Conservation (phyloP, 64 coral and sea anemone genomes). For the Astreopora myriophthalma region DNA sequence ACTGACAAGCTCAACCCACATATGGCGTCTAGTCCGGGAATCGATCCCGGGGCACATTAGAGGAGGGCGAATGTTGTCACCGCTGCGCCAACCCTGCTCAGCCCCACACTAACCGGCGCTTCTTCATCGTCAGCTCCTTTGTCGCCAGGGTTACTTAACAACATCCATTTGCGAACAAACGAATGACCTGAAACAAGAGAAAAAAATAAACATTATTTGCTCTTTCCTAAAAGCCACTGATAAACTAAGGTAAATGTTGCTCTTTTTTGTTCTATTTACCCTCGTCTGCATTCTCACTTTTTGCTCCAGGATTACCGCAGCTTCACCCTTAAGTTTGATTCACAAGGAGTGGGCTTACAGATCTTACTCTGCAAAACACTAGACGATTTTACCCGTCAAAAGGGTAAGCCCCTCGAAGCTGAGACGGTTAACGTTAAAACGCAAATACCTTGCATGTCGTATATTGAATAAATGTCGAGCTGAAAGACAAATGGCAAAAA, state of each 20-base stretch:
- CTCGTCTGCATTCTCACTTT: neutral
- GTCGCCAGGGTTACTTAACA: slow-evolving; percentile 24
- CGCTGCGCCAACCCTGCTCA: too few species aligned
- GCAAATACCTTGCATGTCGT: slow-evolving; percentile 81
- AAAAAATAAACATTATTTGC: neutral
- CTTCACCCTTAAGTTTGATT: neutral
- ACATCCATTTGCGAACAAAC: slow-evolving; percentile 69
- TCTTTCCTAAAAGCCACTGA: too few species aligned
- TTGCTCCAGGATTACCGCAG: neutral
- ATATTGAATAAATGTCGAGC: slow-evolving; percentile 85
- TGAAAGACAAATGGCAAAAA: neutral
- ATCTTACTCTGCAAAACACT: too few species aligned
- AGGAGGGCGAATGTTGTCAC: too few species aligned
- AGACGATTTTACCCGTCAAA: too few species aligned
- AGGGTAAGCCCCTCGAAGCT: neutral
- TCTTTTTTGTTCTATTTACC: neutral
- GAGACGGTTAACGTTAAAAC: neutral
- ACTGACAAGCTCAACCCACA: neutral
- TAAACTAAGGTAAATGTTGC: too few species aligned
- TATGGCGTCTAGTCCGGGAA: too few species aligned
- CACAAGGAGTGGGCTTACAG: too few species aligned
- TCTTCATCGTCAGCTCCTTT: slow-evolving; percentile 28
- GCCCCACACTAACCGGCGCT: neutral
- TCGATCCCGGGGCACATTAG: too few species aligned
- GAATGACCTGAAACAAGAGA: slow-evolving; percentile 32